A percentile compares a stretch with the other conserved stretches of the same genome.
phyloP scores from a whole-genome alignment of 2,113 vertebrate species.

The Centropus unirufus region DNA sequence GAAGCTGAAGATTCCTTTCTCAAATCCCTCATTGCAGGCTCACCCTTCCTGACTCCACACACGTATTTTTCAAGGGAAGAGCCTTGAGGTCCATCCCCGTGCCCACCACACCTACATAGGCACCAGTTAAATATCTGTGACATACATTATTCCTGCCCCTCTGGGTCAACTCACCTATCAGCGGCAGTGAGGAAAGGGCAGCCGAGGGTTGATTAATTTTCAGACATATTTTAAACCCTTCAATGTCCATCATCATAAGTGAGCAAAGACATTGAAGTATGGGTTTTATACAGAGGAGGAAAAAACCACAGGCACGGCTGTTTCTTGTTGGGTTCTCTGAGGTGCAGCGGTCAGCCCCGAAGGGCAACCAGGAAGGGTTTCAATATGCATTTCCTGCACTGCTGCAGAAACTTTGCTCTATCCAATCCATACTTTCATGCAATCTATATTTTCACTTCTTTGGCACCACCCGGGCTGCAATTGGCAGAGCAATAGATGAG shows the following conservation, averaged over 20 bases:
- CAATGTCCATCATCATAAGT: not conserved
- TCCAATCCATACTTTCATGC: not conserved
- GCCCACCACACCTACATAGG: not conserved
- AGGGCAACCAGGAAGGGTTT: not conserved
- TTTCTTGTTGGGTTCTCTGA: not conserved
- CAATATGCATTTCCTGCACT: not conserved
- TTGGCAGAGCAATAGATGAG: conserved; percentile 50
- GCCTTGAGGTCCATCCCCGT: not conserved
- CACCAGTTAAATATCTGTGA: conserved; percentile 25
- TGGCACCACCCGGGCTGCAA: conserved; percentile 38
- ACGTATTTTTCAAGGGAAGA: conserved; percentile 10
- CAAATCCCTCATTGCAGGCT: not conserved
- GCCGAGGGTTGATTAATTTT: not conserved
- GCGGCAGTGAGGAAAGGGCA: not conserved
- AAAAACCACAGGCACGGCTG: not conserved
- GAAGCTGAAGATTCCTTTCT: conserved; percentile 3
- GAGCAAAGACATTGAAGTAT: not conserved
- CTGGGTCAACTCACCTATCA: conserved; percentile 29
- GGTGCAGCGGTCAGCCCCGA: not conserved
- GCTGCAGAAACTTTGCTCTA: not conserved
- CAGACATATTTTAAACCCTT: not conserved
- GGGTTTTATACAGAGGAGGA: not conserved
- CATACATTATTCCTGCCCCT: conserved; percentile 29
- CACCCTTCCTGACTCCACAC: conserved; percentile 2
- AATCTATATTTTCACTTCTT: conserved; percentile 12